Evolutionary conservation across 2,888 invertebrate species (phyloP).

Genomic region (Aphodius sticticus): DNA sequence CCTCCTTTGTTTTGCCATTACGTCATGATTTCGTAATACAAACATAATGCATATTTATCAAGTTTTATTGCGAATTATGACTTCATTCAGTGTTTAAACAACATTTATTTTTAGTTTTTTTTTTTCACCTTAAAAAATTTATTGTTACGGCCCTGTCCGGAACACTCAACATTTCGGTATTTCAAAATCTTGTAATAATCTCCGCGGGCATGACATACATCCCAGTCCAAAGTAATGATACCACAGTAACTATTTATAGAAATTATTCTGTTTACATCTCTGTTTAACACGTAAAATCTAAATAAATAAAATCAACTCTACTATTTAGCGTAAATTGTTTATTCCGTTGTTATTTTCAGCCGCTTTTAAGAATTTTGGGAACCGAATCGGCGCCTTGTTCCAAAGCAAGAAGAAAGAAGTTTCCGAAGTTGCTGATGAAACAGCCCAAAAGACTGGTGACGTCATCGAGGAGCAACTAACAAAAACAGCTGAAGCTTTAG

Average conservation of each 20-base stretch:
- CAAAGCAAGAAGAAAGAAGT: slow-evolving; percentile 77
- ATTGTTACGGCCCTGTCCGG: too few relatives aligned
- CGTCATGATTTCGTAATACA: too few relatives aligned
- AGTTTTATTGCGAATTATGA: too few relatives aligned
- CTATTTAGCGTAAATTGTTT: too few relatives aligned
- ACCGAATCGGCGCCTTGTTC: slow-evolving; percentile 75
- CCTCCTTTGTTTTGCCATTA: too few relatives aligned
- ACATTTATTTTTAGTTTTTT: too few relatives aligned
- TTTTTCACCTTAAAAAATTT: too few relatives aligned
- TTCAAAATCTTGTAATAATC: too few relatives aligned
- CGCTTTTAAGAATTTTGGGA: slow-evolving; percentile 75
- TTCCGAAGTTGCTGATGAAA: slow-evolving; percentile 70
- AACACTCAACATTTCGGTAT: too few relatives aligned
- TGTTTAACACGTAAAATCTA: not conserved
- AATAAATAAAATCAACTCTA: not conserved
- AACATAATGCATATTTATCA: too few relatives aligned
- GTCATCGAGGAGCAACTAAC: slow-evolving; percentile 70
- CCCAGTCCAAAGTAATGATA: not conserved
- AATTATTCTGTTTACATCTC: not conserved
- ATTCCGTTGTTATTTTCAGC: slow-evolving; percentile 58
- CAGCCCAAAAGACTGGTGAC: slow-evolving; percentile 67
- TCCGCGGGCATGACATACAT: not conserved
- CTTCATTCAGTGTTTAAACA: too few relatives aligned
- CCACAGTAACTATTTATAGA: not conserved
- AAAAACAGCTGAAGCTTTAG: slow-evolving; percentile 68